These are phyloP conservation scores for Sorex araneus DNA, from an alignment of 2,113 vertebrate species.

Conservation along the genomic window DNA sequence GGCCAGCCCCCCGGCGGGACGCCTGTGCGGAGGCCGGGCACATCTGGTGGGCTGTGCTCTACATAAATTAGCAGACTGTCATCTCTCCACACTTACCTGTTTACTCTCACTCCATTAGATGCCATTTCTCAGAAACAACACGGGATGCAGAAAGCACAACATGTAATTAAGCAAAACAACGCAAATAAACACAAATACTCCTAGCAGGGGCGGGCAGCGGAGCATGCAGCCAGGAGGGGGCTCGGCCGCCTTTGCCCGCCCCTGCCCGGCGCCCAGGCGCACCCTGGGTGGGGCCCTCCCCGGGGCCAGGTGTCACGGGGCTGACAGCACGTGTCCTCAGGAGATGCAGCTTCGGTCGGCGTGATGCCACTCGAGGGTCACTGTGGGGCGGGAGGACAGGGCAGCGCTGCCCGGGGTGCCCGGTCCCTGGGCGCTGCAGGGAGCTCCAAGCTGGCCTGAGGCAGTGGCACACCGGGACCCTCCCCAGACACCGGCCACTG, in stretches of 20 bases:
- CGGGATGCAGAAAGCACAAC: slow-evolving; percentile 78
- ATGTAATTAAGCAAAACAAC: slow-evolving; percentile 83
- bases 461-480: too few species aligned
- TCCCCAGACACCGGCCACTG: too few species aligned
- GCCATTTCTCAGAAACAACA: slow-evolving; percentile 81
- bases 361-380: too few species aligned
- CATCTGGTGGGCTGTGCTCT: slow-evolving; percentile 80
- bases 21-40: slow-evolving; percentile 55
- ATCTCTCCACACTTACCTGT: slow-evolving; percentile 82
- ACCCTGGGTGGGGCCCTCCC: too few species aligned
- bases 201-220: background rate
- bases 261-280: background rate
- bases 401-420: too few species aligned
- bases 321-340: background rate
- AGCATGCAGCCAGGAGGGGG: too few species aligned
- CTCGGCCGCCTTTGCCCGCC: too few species aligned
- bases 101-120: slow-evolving; percentile 82
- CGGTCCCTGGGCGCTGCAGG: too few species aligned
- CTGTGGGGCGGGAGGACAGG: too few species aligned
- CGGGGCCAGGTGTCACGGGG: too few species aligned
- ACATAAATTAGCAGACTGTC: slow-evolving; percentile 84
- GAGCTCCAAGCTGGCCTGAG: too few species aligned
- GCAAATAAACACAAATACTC: slow-evolving; percentile 83
- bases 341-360: too few species aligned
- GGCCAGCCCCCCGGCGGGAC: background rate